Base-by-base conservation (phyloP, 92 coral and sea anemone species). In the Bergia puertoricense region DNA sequence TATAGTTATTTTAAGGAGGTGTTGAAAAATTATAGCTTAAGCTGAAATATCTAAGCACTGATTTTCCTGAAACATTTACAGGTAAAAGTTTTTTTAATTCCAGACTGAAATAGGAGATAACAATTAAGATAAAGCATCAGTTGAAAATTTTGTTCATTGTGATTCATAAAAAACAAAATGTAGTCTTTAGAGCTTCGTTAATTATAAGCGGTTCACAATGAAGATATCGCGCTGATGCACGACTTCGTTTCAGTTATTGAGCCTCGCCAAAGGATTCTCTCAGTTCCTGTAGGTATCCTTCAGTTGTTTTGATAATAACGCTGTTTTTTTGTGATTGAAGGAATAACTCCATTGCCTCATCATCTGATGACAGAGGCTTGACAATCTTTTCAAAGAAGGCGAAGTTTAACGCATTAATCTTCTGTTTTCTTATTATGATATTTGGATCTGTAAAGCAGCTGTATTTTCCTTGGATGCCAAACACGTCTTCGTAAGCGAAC, bases 401-500 rank as follows among this genome's bases (percentile, higher is more conserved):
- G 72, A 92, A 86, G 78, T 95, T 95, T 75, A 95, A 86, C 20
- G 93, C 96, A 43, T 81, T 74, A 66, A 95, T 89, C 78, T 89
- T 95, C 88, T 95, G 93, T 22, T 94, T 92, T 76, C 95, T 87
- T 30, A 95, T 92, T 48, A 95, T 94, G 23, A 88, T 90, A 71
- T 94, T 95, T 22, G 90, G 89, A 85, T 95, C 98, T 66, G 92
- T 75, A 72, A 93, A 89, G 67, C 96, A 94, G 41, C 92, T 95
- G 11, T 85, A 94, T 75, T 89, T 92, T 83, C 93, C 96, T 20
- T 93, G 92, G 9, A 48, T 83, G 8, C 96, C 94, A 42, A 95
- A 90, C 15, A 93, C 92, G 15, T 88, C 93, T 73, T 95, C 94
- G 77, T 95, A 95, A 88, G 93, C 90, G 48, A 95, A 85, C 77